phyloP scores from a whole-genome alignment of 2,888 invertebrate species.

The Lepas anatifera region DNA sequence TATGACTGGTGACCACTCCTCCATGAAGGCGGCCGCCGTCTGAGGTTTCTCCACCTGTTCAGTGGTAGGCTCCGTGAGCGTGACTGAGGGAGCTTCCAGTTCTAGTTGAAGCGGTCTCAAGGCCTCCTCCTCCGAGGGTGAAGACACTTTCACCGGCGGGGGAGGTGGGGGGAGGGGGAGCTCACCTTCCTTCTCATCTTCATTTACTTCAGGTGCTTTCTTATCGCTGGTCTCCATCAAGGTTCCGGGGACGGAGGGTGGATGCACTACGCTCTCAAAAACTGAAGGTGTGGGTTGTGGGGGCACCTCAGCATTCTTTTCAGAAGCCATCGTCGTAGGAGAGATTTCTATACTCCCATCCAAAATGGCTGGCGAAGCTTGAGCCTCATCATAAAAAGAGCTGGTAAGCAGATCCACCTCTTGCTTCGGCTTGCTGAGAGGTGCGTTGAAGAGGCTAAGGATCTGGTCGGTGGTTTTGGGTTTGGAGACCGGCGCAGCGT shows the following conservation, averaged over 20 bases:
- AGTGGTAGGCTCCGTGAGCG: neutral
- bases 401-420: constrained; percentile 20
- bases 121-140: constrained; percentile 14
- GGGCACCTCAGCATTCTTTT: too few species aligned
- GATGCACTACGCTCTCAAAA: too few species aligned
- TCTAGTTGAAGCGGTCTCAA: constrained; percentile 8
- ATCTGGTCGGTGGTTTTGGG: constrained; percentile 26
- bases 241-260: too few species aligned
- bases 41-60: neutral
- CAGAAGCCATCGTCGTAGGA: too few species aligned
- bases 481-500: constrained; percentile 22
- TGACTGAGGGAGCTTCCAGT: neutral
- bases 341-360: too few species aligned
- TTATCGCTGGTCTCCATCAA: too few species aligned
- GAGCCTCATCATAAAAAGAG: neutral
- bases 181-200: too few species aligned
- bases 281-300: too few species aligned
- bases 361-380: neutral
- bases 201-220: too few species aligned
- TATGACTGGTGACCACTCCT: neutral
- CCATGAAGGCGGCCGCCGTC: constrained; percentile 11
- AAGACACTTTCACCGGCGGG: neutral
- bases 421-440: constrained; percentile 13
- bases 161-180: too few species aligned
- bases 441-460: constrained; percentile 26